A percentile compares a stretch with the other conserved stretches of the same genome.
phyloP scores from a whole-genome alignment of 2,113 vertebrate genomes.

The Psettodes erumei region DNA sequence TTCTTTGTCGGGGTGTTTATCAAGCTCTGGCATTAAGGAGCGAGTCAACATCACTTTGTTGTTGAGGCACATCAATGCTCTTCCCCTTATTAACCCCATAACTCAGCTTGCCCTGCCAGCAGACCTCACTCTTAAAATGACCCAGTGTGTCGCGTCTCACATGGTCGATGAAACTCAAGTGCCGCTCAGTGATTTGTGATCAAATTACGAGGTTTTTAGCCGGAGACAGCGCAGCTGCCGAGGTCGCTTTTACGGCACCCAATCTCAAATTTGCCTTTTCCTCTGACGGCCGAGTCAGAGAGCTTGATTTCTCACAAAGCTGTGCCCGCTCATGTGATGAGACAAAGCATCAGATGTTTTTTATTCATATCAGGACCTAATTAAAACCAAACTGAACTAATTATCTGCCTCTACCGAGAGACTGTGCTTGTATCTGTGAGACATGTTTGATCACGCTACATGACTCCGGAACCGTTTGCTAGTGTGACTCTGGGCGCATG shows the following conservation, averaged over 20 bases:
- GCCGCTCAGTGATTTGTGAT: constrained; percentile 39
- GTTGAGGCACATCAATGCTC: constrained; percentile 50
- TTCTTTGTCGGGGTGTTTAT: constrained; percentile 30
- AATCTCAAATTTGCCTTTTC: not conserved
- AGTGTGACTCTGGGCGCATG: not conserved
- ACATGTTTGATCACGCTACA: not conserved
- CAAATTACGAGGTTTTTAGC: constrained; percentile 35
- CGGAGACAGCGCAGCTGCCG: not conserved
- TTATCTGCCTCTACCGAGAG: not conserved
- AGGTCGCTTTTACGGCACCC: not conserved
- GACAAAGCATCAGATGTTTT: constrained; percentile 4
- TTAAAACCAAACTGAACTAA: constrained; percentile 5
- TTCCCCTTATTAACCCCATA: constrained; percentile 74
- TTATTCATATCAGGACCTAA: not conserved
- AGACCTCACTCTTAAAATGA: constrained; percentile 54
- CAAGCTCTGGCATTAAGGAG: constrained; percentile 51
- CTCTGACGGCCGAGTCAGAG: too few relatives aligned
- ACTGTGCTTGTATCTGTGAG: not conserved
- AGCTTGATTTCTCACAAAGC: too few relatives aligned
- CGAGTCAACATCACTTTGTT: constrained; percentile 48
- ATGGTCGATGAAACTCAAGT: constrained; percentile 59
- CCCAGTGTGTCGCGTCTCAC: constrained; percentile 24
- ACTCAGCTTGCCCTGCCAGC: constrained; percentile 58
- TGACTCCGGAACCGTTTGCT: not conserved
- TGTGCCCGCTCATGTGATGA: not conserved